These are phyloP conservation scores for Spea hammondii DNA, from an alignment of 2,797 vertebrate species.

Conservation along the genomic window DNA sequence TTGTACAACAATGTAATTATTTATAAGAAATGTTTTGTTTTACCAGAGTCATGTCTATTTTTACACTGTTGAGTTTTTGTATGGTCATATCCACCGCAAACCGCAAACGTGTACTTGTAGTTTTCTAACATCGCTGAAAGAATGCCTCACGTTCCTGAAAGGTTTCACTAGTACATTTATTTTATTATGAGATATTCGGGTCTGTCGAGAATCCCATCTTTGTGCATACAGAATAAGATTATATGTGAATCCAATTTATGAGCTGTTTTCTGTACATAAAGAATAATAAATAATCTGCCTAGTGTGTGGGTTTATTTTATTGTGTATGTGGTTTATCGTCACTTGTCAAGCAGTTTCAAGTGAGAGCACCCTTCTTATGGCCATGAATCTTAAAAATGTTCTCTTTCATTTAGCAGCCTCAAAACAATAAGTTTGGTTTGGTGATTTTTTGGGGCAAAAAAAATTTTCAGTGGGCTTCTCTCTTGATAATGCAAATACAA, in stretches of 20 bases:
- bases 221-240: constrained; percentile 32
- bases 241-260: constrained; percentile 24
- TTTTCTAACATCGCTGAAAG: constrained; percentile 63
- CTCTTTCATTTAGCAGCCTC: too few relatives aligned
- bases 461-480: too few relatives aligned
- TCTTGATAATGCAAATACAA: too few relatives aligned
- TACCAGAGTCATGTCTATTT: constrained; percentile 73
- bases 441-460: too few relatives aligned
- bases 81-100: constrained; percentile 8
- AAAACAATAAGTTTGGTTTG: too few relatives aligned
- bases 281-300: constrained; percentile 1
- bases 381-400: too few relatives aligned
- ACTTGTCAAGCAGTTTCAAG: too few relatives aligned
- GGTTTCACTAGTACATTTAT: constrained; percentile 59
- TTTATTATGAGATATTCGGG: constrained; percentile 55
- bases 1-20: constrained; percentile 65
- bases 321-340: neutral
- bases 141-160: constrained; percentile 35
- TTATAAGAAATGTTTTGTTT: constrained; percentile 64
- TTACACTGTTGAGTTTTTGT: constrained; percentile 70
- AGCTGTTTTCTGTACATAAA: constrained; percentile 44
- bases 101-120: constrained; percentile 54
- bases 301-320: constrained; percentile 3
- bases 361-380: too few relatives aligned
- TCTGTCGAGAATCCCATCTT: neutral